These are phyloP conservation scores for Andrena minutula DNA, from an alignment of 2,888 invertebrate species.

Conservation along the genomic window DNA sequence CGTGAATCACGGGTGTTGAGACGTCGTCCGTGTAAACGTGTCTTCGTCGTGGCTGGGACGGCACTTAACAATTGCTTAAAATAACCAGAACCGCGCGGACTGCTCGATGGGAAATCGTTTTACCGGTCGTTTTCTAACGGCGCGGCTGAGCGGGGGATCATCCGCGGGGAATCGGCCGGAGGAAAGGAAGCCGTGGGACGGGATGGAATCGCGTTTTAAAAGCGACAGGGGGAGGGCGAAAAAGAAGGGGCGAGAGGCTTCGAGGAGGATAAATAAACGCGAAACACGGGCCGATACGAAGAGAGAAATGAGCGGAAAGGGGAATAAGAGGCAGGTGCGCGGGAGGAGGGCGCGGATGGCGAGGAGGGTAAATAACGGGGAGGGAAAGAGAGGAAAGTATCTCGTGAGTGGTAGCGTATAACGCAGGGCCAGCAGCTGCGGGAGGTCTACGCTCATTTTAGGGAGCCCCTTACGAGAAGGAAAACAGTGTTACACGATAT, in stretches of 20 bases:
- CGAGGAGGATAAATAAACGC: conserved; percentile 46
- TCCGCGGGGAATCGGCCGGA: conserved; percentile 23
- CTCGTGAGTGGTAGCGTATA: conserved; percentile 41
- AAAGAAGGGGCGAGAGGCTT: background rate
- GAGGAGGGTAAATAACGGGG: conserved; percentile 18
- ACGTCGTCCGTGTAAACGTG: conserved; percentile 62
- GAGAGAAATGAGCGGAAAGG: conserved; percentile 27
- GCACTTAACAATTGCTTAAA: conserved; percentile 78
- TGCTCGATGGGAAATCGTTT: conserved; percentile 50
- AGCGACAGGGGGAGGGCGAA: background rate
- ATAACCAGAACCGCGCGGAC: conserved; percentile 68
- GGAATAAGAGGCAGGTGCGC: background rate
- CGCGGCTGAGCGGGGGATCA: conserved; percentile 28
- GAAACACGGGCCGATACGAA: conserved; percentile 36
- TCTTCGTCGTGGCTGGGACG: conserved; percentile 57
- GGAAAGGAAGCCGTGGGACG: conserved; percentile 12
- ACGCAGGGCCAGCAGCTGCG: conserved; percentile 53
- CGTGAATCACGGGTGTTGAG: conserved; percentile 71
- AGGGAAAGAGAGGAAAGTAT: conserved; percentile 22
- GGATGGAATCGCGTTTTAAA: conserved; percentile 29
- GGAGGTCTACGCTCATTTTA: conserved; percentile 59
- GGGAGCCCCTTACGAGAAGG: conserved; percentile 55
- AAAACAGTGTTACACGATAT: conserved; percentile 59
- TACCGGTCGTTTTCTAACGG: conserved; percentile 35
- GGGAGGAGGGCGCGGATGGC: background rate